Conservation (phyloP, 2,113 vertebrate genomes). For the Tragelaphus buxtoni region DNA sequence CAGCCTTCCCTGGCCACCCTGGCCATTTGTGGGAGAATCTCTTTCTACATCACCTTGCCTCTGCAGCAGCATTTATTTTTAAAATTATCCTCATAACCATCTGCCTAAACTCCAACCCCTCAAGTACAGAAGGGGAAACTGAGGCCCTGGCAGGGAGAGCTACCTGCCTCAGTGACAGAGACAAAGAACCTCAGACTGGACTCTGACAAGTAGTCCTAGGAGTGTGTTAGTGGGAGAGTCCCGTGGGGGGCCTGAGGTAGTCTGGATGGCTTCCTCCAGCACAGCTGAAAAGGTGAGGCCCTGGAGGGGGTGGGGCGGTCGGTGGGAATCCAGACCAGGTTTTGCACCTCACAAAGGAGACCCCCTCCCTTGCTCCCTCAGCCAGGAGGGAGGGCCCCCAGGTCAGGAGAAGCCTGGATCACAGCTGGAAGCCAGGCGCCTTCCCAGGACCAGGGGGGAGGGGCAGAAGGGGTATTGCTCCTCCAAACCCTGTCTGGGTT, state of each 20-base stretch:
- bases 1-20: neutral
- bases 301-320: neutral
- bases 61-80: neutral
- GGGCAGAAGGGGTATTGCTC: neutral
- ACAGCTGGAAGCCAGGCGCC: constrained; percentile 80
- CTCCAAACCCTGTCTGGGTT: neutral
- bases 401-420: constrained; percentile 73
- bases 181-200: neutral
- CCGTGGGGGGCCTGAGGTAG: no score
- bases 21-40: neutral
- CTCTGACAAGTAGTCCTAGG: neutral
- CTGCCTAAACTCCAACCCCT: neutral
- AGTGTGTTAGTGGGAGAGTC: neutral
- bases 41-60: neutral
- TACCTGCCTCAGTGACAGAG: neutral
- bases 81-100: neutral
- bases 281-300: neutral
- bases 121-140: neutral
- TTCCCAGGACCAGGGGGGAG: neutral
- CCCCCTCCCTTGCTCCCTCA: constrained; percentile 60
- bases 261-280: neutral
- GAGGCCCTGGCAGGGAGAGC: neutral
- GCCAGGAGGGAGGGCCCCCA: constrained; percentile 67
- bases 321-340: constrained; percentile 78
- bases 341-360: constrained; percentile 76